Evolutionary conservation across 2,888 invertebrate genomes (phyloP).

Genomic region (Diplazon laetatorius): DNA sequence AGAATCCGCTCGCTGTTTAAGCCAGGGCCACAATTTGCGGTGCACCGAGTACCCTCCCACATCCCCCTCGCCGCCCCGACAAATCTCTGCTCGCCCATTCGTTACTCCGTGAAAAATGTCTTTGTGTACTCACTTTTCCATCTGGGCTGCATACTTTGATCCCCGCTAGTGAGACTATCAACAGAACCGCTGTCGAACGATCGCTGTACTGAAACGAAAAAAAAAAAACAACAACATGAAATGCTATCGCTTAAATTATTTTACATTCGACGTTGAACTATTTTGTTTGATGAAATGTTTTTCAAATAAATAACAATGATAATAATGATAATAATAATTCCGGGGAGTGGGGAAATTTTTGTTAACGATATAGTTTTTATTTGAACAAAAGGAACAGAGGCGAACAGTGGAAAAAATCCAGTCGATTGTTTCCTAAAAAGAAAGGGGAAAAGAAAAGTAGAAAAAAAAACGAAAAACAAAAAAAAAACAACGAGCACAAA

Average conservation of each 20-base stretch:
- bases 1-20: slow-evolving; percentile 45
- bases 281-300: too few relatives aligned
- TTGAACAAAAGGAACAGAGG: slow-evolving; percentile 25
- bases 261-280: too few relatives aligned
- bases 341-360: too few relatives aligned
- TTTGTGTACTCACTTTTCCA: slow-evolving; percentile 87
- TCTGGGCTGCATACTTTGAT: slow-evolving; percentile 93
- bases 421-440: slow-evolving; percentile 13
- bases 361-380: too few relatives aligned
- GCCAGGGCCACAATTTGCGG: slow-evolving; percentile 54
- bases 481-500: too few relatives aligned
- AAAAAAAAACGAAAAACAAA: too few relatives aligned
- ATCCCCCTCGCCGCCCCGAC: too few relatives aligned
- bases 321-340: too few relatives aligned
- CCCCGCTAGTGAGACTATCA: slow-evolving; percentile 90
- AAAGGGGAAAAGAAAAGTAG: too few relatives aligned
- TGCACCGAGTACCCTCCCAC: slow-evolving; percentile 50
- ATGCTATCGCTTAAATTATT: too few relatives aligned
- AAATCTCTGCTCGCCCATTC: too few relatives aligned
- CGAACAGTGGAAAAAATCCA: slow-evolving; percentile 4
- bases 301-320: too few relatives aligned
- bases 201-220: slow-evolving; percentile 85
- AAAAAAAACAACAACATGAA: slow-evolving; percentile 16
- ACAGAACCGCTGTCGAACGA: slow-evolving; percentile 87
- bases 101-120: slow-evolving; percentile 1